A percentile compares a stretch with the other conserved stretches of the same genome.
Evolutionary conservation across 2,888 invertebrate species (phyloP).

Genomic region (Carterocephalus palaemon): DNA sequence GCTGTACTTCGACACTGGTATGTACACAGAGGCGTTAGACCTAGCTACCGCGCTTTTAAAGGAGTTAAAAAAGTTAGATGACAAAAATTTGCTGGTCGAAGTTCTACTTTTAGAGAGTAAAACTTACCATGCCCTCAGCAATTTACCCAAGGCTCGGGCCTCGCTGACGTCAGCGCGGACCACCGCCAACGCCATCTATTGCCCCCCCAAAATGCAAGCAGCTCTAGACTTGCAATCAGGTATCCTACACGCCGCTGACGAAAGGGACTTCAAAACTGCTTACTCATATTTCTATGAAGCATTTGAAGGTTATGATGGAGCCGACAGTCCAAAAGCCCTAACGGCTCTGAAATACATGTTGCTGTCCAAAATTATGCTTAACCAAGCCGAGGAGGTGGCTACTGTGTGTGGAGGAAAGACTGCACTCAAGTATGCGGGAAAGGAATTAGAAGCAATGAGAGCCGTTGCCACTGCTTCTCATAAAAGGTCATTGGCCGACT

Average conservation of each 20-base stretch:
- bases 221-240: constrained; percentile 98
- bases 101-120: constrained; percentile 99
- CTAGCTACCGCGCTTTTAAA: constrained; percentile 92
- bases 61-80: constrained; percentile 99
- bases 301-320: constrained; percentile 98
- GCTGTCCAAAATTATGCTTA: constrained; percentile 98
- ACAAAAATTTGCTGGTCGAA: constrained; percentile 98
- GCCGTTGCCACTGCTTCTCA: constrained; percentile 97
- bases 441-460: constrained; percentile 98
- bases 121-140: constrained; percentile 98
- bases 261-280: constrained; percentile 99
- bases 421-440: constrained; percentile 96
- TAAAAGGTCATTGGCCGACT: constrained; percentile 97
- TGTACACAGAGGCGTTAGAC: constrained; percentile 91
- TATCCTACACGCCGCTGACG: constrained; percentile 99
- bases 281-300: constrained; percentile 99
- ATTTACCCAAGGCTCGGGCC: constrained; percentile 97
- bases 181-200: constrained; percentile 99
- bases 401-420: constrained; percentile 97
- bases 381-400: constrained; percentile 96
- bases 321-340: constrained; percentile 93
- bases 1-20: constrained; percentile 94
- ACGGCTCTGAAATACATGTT: constrained; percentile 99
- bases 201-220: constrained; percentile 99
- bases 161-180: constrained; percentile 98